These are phyloP conservation scores for Neogobius melanostomus DNA, from an alignment of 2,113 vertebrate species.

Conservation along the genomic window DNA sequence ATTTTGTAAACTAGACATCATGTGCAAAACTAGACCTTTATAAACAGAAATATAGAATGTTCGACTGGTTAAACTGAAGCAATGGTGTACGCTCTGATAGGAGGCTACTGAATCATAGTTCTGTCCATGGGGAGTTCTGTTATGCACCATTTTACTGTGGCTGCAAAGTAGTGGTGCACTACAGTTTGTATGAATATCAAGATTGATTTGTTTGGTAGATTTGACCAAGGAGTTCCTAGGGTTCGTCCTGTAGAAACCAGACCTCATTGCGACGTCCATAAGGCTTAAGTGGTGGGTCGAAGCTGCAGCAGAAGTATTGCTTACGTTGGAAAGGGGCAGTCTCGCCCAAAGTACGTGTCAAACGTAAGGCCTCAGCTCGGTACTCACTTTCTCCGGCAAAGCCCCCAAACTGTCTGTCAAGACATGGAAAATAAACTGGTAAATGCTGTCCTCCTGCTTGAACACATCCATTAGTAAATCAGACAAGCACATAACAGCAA, in stretches of 20 bases:
- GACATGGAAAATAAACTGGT: background rate
- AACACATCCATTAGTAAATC: background rate
- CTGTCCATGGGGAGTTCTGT: constrained; percentile 12
- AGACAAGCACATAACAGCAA: background rate
- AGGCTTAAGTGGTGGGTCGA: constrained; percentile 88
- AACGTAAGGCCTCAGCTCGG: constrained; percentile 76
- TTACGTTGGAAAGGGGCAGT: constrained; percentile 80
- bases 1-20: constrained; percentile 21
- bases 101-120: constrained; percentile 37
- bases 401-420: constrained; percentile 87
- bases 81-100: background rate
- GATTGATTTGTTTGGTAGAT: constrained; percentile 6
- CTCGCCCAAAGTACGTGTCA: constrained; percentile 82
- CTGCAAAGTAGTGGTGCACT: constrained; percentile 17
- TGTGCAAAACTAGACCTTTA: constrained; percentile 17
- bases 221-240: constrained; percentile 42
- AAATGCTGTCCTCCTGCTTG: background rate
- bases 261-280: constrained; percentile 88
- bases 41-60: constrained; percentile 4
- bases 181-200: background rate
- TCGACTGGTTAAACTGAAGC: background rate
- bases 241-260: constrained; percentile 87
- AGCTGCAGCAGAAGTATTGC: constrained; percentile 87
- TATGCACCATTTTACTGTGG: constrained; percentile 25
- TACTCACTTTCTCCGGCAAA: constrained; percentile 87